Evolutionary conservation across 1,140 invertebrate genomes (phyloP).

Genomic region (Trichonephila inaurata): DNA sequence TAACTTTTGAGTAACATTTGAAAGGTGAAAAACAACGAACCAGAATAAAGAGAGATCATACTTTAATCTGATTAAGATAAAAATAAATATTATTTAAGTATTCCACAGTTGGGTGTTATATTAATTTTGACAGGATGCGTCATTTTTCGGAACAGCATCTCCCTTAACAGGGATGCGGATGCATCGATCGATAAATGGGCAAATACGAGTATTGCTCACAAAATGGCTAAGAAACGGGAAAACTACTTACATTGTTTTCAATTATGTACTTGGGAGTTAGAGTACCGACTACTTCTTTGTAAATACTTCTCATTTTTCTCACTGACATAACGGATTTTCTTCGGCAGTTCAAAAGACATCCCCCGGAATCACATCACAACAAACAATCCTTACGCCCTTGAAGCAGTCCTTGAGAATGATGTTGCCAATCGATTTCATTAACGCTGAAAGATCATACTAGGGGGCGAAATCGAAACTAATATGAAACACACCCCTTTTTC

Average conservation of each 20-base stretch:
- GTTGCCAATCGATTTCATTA: constrained; percentile 41
- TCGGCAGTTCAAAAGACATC: background rate
- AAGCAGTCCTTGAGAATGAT: constrained; percentile 40
- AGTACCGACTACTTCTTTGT: constrained; percentile 68
- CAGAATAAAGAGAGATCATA: background rate
- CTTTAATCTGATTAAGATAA: background rate
- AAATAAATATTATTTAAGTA: background rate
- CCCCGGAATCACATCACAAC: constrained; percentile 4
- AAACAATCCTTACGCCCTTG: constrained; percentile 49
- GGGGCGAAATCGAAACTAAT: background rate
- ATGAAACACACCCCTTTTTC: no score
- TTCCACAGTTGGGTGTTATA: background rate
- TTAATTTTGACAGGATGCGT: constrained; percentile 16
- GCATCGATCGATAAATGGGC: constrained; percentile 26
- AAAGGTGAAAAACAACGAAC: no score
- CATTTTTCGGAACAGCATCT: background rate
- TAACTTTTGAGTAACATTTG: no score
- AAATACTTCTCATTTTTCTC: constrained; percentile 71
- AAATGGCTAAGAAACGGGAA: background rate
- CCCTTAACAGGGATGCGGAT: constrained; percentile 3
- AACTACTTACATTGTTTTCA: constrained; percentile 67
- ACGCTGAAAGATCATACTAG: background rate
- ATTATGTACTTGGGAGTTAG: constrained; percentile 70
- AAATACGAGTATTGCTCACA: background rate
- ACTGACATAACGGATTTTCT: constrained; percentile 44